Conservation (phyloP, 1,140 invertebrate genomes). For the Hyles euphorbiae region DNA sequence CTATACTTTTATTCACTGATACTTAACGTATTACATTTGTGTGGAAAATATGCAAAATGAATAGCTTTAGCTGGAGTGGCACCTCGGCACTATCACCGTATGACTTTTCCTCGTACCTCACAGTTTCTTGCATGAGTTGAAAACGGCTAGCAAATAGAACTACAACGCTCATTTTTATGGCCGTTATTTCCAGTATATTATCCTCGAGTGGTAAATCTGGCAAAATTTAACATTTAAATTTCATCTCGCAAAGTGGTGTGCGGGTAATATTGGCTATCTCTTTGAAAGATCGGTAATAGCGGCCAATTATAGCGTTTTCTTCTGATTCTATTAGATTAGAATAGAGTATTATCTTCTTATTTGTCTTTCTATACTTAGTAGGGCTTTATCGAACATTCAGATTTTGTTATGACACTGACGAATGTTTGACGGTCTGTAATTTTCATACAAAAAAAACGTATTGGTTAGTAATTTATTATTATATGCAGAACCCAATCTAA, state of each 20-base stretch:
- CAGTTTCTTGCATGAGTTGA: conserved; percentile 55
- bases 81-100: conserved; percentile 48
- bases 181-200: conserved; percentile 65
- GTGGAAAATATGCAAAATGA: neutral
- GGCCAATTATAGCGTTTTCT: conserved; percentile 44
- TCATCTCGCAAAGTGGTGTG: conserved; percentile 34
- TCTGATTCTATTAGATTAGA: conserved; percentile 33
- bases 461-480: too few relatives aligned
- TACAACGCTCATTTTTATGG: conserved; percentile 43
- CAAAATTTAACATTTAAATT: conserved; percentile 52
- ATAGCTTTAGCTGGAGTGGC: conserved; percentile 47
- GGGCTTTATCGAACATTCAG: conserved; percentile 4
- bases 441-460: too few relatives aligned
- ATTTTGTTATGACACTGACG: neutral
- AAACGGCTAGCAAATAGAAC: conserved; percentile 60
- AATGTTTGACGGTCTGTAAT: too few relatives aligned
- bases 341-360: conserved; percentile 10
- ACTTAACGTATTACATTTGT: too few relatives aligned
- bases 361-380: too few relatives aligned
- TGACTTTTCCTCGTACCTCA: conserved; percentile 35
- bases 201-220: conserved; percentile 61
- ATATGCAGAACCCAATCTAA: too few relatives aligned
- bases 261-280: conserved; percentile 37
- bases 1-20: neutral
- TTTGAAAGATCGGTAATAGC: conserved; percentile 50